Percentiles rank a stretch among this genome's conserved stretches.
These are phyloP conservation scores for Nycticebus coucang DNA, from an alignment of 2,113 vertebrate species.

Conservation along the genomic window DNA sequence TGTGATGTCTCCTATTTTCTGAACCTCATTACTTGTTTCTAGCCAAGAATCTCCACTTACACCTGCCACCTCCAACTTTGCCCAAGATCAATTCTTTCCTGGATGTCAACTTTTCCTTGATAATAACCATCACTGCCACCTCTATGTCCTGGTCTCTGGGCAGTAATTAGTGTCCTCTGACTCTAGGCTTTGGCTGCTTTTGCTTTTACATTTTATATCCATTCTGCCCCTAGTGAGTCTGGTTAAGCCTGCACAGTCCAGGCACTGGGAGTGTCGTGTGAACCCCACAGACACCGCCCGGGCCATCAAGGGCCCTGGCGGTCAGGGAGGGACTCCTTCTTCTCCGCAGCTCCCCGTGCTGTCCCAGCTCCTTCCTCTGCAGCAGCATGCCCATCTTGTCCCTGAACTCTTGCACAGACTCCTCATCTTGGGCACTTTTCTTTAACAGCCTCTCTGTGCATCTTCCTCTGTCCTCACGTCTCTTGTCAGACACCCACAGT, in stretches of 20 bases:
- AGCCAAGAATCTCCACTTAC: background rate
- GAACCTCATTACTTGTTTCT: background rate
- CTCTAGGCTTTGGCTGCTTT: background rate
- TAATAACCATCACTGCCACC: background rate
- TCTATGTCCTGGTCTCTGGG: background rate
- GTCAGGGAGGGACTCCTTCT: background rate
- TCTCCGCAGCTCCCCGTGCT: background rate
- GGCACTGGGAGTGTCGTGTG: fast-evolving
- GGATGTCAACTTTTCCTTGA: background rate
- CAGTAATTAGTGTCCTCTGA: background rate
- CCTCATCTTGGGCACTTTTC: background rate
- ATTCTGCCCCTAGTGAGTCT: background rate
- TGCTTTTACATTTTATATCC: background rate
- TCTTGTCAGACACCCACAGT: slow-evolving; percentile 35
- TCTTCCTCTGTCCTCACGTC: slow-evolving; percentile 29
- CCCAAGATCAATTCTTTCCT: background rate
- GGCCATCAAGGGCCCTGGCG: background rate
- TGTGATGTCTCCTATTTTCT: background rate
- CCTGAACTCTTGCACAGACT: background rate
- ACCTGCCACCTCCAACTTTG: background rate
- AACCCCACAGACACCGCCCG: no score
- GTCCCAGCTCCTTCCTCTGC: background rate
- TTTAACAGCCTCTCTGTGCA: background rate
- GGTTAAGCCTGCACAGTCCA: background rate
- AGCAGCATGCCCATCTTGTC: background rate